Percentiles rank a stretch among this genome's conserved stretches.
Conservation (phyloP, 1,140 invertebrate genomes). For the Magallana ariakensis region DNA sequence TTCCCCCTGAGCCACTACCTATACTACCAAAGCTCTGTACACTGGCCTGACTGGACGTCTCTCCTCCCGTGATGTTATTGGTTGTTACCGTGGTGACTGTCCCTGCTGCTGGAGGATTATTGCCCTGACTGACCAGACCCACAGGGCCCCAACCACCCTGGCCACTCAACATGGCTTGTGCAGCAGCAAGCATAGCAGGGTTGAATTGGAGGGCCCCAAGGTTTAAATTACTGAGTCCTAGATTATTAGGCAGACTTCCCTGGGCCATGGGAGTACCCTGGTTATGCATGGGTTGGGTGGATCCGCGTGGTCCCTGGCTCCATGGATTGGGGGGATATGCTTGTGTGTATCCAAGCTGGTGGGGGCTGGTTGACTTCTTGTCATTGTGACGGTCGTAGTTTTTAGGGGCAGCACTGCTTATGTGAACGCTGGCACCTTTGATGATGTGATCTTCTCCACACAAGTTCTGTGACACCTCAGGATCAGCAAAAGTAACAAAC, state of each 20-base stretch:
- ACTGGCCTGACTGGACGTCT: conserved; percentile 56
- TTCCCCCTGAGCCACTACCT: conserved; percentile 59
- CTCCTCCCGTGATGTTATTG: conserved; percentile 54
- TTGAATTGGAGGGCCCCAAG: conserved; percentile 70
- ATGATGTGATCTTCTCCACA: conserved; percentile 99
- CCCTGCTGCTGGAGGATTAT: conserved; percentile 61
- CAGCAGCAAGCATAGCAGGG: conserved; percentile 76
- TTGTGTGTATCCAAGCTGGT: conserved; percentile 57
- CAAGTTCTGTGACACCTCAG: conserved; percentile 90
- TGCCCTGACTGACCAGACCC: conserved; percentile 64
- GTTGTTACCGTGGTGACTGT: conserved; percentile 61
- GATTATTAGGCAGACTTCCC: conserved; percentile 64
- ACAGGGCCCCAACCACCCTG: conserved; percentile 72
- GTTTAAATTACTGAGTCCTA: conserved; percentile 70
- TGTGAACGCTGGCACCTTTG: conserved; percentile 96
- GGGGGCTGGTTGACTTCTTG: conserved; percentile 55
- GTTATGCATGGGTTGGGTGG: conserved; percentile 62
- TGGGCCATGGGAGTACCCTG: conserved; percentile 62
- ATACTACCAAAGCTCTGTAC: conserved; percentile 68
- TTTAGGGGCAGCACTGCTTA: conserved; percentile 96
- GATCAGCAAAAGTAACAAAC: conserved; percentile 81
- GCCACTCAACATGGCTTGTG: conserved; percentile 74
- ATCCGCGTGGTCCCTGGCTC: conserved; percentile 64
- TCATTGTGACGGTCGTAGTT: conserved; percentile 72
- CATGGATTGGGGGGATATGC: conserved; percentile 62